These are phyloP conservation scores for Acrocephalus arundinaceus DNA, from an alignment of 2,113 vertebrate genomes.

Conservation along the genomic window DNA sequence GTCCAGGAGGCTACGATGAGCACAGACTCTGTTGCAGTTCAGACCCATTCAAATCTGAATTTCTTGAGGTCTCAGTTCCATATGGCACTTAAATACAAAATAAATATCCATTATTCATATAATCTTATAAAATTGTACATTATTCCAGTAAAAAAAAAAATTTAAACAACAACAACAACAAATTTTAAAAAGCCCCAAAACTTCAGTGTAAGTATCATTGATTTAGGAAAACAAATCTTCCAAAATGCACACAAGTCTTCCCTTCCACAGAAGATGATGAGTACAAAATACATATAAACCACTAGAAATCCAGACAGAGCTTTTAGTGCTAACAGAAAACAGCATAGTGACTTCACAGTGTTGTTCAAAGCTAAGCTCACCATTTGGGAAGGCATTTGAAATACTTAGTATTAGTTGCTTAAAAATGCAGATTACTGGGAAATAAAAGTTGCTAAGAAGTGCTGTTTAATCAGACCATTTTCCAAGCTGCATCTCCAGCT, in stretches of 20 bases:
- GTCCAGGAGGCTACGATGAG: background rate
- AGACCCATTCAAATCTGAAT: background rate
- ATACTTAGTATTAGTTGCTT: background rate
- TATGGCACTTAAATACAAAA: background rate
- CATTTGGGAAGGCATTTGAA: background rate
- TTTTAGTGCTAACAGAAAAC: background rate
- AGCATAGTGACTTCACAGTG: background rate
- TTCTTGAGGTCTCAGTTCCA: background rate
- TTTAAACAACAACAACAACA: no score
- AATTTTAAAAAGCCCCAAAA: background rate
- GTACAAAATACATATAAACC: background rate
- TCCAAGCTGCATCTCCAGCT: background rate
- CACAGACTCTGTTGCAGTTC: background rate
- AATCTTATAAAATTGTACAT: background rate
- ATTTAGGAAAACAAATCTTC: background rate
- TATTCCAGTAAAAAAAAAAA: background rate
- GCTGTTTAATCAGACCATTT: background rate
- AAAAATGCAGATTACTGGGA: background rate
- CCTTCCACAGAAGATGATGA: background rate
- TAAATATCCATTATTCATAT: background rate
- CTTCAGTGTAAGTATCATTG: background rate
- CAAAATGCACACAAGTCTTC: background rate
- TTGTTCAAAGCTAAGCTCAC: background rate
- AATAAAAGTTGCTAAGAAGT: background rate
- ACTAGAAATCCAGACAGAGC: background rate